Conservation (phyloP, 2,797 vertebrate species). For the Pseudochirops cupreus region DNA sequence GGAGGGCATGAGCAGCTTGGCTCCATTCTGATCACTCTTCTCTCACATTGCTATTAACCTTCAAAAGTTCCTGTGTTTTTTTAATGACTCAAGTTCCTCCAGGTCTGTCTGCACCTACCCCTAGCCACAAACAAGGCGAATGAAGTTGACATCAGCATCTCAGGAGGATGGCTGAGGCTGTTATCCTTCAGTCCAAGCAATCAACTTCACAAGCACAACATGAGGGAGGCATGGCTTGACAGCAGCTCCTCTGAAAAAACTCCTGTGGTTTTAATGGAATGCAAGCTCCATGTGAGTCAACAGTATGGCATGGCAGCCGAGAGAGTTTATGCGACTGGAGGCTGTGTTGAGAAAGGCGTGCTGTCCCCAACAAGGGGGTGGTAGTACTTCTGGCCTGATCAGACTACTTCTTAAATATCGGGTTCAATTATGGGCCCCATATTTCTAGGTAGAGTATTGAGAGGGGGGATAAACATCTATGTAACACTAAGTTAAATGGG, state of each 20-base stretch:
- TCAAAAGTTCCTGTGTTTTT: conserved; percentile 1
- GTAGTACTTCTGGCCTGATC: neutral
- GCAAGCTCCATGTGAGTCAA: neutral
- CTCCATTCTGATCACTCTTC: neutral
- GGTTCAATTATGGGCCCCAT: neutral
- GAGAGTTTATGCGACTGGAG: neutral
- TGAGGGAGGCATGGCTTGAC: neutral
- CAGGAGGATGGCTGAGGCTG: neutral
- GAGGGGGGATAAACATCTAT: neutral
- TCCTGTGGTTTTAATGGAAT: neutral
- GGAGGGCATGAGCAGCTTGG: neutral
- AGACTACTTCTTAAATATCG: neutral
- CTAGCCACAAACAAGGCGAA: neutral
- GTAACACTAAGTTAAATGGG: neutral
- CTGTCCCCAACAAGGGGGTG: neutral
- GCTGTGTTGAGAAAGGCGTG: neutral
- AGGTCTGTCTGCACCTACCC: neutral
- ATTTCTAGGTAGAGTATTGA: neutral
- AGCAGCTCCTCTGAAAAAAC: neutral
- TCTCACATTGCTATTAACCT: neutral
- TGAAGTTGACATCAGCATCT: neutral
- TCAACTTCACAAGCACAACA: neutral
- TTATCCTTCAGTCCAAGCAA: neutral
- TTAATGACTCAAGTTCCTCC: neutral
- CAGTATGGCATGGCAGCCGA: neutral